Evolutionary conservation across 2,888 invertebrate species (phyloP).

Genomic region (Eucriotettix oculatus): DNA sequence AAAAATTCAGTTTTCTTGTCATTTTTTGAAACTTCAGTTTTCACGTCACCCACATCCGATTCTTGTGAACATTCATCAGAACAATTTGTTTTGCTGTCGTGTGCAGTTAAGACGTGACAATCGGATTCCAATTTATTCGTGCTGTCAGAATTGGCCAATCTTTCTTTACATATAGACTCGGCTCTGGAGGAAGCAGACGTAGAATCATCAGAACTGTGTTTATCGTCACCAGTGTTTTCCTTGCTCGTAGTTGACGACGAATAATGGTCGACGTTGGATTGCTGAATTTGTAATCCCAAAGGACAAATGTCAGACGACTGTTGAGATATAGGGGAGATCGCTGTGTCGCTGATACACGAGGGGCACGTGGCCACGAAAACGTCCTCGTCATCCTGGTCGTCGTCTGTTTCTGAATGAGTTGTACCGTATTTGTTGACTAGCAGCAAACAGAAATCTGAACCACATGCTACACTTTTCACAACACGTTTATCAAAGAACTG

Average conservation of each 20-base stretch:
- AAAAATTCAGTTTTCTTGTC: slow-evolving; percentile 46
- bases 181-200: slow-evolving; percentile 34
- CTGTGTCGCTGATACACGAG: slow-evolving; percentile 39
- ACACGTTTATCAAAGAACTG: slow-evolving; percentile 49
- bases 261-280: slow-evolving; percentile 41
- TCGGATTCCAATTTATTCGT: neutral
- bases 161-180: slow-evolving; percentile 19
- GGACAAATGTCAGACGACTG: slow-evolving; percentile 47
- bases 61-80: neutral
- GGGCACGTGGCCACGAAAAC: slow-evolving; percentile 49
- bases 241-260: slow-evolving; percentile 37
- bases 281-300: slow-evolving; percentile 36
- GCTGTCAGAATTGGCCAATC: slow-evolving; percentile 6
- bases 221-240: slow-evolving; percentile 29
- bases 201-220: slow-evolving; percentile 37
- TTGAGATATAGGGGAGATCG: slow-evolving; percentile 39
- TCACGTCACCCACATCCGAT: slow-evolving; percentile 18
- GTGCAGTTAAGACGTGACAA: neutral
- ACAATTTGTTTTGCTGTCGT: neutral
- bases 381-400: slow-evolving; percentile 38
- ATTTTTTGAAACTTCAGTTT: slow-evolving; percentile 25
- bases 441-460: slow-evolving; percentile 59
- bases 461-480: slow-evolving; percentile 54
- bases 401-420: slow-evolving; percentile 25
- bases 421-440: slow-evolving; percentile 42